A percentile compares a stretch with the other conserved stretches of the same genome.
phyloP scores from a whole-genome alignment of 2,113 vertebrate species.

The Suncus etruscus region DNA sequence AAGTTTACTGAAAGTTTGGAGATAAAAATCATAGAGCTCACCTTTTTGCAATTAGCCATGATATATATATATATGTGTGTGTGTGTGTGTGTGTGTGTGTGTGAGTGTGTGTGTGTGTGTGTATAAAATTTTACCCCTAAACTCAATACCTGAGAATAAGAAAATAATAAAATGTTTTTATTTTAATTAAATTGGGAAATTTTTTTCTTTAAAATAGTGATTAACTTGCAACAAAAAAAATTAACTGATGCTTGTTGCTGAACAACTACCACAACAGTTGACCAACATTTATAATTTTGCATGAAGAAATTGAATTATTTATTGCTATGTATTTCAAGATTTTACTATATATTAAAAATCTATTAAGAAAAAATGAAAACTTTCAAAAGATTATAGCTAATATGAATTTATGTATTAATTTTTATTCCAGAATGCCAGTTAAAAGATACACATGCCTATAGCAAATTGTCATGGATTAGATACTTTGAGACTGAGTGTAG shows the following conservation, averaged over 20 bases:
- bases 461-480: neutral
- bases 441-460: neutral
- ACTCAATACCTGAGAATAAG: neutral
- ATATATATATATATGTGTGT: no score
- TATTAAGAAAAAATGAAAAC: neutral
- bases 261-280: neutral
- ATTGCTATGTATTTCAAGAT: neutral
- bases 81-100: no score
- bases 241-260: neutral
- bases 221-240: neutral
- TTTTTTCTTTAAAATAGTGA: neutral
- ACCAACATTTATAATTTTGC: neutral
- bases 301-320: neutral
- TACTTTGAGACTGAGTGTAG: neutral
- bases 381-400: neutral
- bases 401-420: neutral
- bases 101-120: no score
- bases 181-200: neutral
- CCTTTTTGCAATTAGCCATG: neutral
- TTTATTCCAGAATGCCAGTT: no score
- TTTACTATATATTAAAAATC: constrained; percentile 13
- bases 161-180: neutral
- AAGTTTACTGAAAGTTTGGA: neutral
- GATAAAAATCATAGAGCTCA: neutral
- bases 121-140: neutral